Evolutionary conservation across 2,888 invertebrate species (phyloP).

Genomic region (Mesorhabditis spiculigera): DNA sequence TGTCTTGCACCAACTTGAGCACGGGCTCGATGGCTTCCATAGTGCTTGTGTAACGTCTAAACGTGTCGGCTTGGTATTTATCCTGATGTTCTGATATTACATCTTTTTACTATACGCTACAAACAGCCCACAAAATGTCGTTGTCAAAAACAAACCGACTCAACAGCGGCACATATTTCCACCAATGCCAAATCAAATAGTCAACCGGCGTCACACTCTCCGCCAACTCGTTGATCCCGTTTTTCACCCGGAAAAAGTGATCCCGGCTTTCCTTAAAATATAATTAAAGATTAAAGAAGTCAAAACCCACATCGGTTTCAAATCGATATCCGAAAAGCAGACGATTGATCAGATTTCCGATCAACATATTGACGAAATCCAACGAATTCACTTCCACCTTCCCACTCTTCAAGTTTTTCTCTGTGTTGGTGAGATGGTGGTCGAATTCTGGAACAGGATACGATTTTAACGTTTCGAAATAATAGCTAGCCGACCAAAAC

Average conservation of each 20-base stretch:
- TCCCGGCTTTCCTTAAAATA: neutral
- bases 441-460: slow-evolving; percentile 3
- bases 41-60: neutral
- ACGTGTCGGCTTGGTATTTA: no score
- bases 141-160: neutral
- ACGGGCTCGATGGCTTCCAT: neutral
- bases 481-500: no score
- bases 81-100: no score
- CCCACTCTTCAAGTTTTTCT: neutral
- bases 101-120: no score
- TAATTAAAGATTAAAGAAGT: no score
- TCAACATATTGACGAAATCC: neutral
- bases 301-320: neutral
- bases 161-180: neutral
- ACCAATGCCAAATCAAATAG: neutral
- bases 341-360: neutral
- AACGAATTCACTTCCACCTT: neutral
- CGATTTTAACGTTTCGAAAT: no score
- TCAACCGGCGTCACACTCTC: neutral
- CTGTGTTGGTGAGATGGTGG: neutral
- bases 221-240: neutral
- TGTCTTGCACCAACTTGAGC: neutral
- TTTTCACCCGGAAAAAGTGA: neutral
- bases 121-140: no score
- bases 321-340: neutral